Base-by-base conservation (phyloP, 1,140 invertebrate genomes). In the Paraescarpia echinospica region DNA sequence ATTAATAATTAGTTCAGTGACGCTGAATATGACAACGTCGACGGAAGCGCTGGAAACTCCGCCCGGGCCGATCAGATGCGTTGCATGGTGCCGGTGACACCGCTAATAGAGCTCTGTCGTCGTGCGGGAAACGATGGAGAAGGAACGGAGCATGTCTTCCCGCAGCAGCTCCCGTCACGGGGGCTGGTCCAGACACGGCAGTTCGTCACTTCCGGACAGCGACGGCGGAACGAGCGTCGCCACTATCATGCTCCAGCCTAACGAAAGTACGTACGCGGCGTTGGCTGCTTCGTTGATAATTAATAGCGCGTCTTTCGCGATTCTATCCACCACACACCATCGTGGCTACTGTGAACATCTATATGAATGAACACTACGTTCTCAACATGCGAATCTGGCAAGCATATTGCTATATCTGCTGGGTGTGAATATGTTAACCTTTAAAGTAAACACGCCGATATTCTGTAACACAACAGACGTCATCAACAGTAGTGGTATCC, bases 1-100 rank as follows among this genome's bases (percentile, higher is more conserved):
- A 77, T 77, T 77, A 77, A 77, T 77, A 77, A 77, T 77, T 77
- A 77, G 59, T 77, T 77, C 59, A 22, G 59, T 77, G 59, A 77
- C 59, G 59, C 8, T 77, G 59, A 77, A 77, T 77, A 77, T 77
- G 59, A 77, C 59, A 77, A 77, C 59, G 59, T 27, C 59, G 59
- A 77, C 12, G 12, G 59, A 27, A 2, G 18, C 12, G 59, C 59
- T 18, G 59, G 59, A 77, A 77, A 27, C 59, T 77, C 18, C 59
- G 27, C 8, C 59, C 9, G 59, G 59, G 27, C 59, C 59, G 59
- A 77, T 77, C 59, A 77, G 59, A 18, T 77, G 59, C 59, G 27
- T 77, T 77, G 59, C 9, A 2, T 77, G 59, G 59, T 77, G 59
- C 59, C 59, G 59, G 59, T 77, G 59, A 77, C 59, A 77, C 4